These are phyloP conservation scores for Mimachlamys varia DNA, from an alignment of 2,888 invertebrate genomes.

Conservation along the genomic window DNA sequence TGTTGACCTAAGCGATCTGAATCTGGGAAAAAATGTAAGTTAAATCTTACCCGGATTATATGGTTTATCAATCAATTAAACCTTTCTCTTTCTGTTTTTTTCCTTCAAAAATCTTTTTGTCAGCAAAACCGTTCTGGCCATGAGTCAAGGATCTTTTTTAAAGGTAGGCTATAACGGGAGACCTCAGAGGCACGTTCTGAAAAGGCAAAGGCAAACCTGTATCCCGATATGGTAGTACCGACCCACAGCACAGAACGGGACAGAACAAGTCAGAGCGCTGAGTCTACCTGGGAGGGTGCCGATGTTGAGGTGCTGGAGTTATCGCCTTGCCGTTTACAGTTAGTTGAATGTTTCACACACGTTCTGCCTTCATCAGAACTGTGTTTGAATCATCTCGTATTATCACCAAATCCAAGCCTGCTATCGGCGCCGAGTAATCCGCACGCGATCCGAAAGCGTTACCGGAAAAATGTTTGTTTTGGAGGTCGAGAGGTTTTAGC, in stretches of 20 bases:
- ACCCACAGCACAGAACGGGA: neutral
- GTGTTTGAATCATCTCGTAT: neutral
- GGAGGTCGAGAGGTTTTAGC: neutral
- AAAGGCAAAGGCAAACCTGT: neutral
- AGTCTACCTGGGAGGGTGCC: neutral
- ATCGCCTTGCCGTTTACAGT: constrained; percentile 8
- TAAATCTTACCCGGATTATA: too few relatives aligned
- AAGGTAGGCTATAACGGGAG: too few relatives aligned
- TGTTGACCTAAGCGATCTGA: too few relatives aligned
- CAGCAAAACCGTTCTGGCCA: too few relatives aligned
- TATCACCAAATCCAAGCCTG: neutral
- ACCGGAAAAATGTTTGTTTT: constrained; percentile 32
- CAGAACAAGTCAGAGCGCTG: neutral
- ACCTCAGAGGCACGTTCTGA: neutral
- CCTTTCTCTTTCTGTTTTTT: too few relatives aligned
- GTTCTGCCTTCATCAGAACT: neutral
- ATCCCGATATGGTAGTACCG: neutral
- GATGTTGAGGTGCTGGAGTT: constrained; percentile 17
- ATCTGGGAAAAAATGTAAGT: too few relatives aligned
- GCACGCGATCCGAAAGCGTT: constrained; percentile 29
- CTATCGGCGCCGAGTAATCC: constrained; percentile 14
- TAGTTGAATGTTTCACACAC: constrained; percentile 34
- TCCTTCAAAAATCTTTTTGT: too few relatives aligned
- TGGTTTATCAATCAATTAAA: too few relatives aligned
- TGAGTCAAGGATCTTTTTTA: neutral